These are phyloP conservation scores for Meriones unguiculatus DNA, from an alignment of 2,113 vertebrate genomes.

Conservation along the genomic window DNA sequence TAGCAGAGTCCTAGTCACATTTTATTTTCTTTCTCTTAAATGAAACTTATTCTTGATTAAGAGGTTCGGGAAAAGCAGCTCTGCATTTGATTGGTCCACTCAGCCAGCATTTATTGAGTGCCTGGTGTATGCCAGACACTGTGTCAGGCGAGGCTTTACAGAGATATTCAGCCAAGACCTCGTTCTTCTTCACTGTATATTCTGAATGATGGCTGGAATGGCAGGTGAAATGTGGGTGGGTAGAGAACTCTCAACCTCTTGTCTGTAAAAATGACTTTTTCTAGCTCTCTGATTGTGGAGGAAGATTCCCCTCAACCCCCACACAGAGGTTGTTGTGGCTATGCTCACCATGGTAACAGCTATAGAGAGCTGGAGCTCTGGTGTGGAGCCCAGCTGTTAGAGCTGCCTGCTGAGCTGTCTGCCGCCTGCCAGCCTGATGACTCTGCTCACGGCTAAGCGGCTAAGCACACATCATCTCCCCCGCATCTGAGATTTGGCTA, in stretches of 20 bases:
- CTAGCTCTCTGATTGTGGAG: neutral
- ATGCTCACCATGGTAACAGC: slow-evolving; percentile 67
- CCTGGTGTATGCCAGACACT: neutral
- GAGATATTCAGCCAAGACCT: neutral
- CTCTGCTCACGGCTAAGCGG: neutral
- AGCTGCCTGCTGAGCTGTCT: neutral
- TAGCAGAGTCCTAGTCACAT: neutral
- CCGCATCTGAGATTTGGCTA: slow-evolving; percentile 36
- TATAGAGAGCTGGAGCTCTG: neutral
- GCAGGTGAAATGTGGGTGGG: neutral
- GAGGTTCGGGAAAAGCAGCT: neutral
- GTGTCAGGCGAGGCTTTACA: neutral
- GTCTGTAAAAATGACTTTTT: neutral
- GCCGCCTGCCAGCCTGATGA: neutral
- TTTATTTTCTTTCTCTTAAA: neutral
- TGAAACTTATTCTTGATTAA: neutral
- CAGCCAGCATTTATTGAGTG: neutral
- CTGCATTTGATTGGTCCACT: neutral
- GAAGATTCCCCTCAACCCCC: neutral
- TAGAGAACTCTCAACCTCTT: neutral
- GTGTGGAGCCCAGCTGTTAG: slow-evolving; percentile 47
- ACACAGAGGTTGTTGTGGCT: neutral
- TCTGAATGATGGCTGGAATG: neutral
- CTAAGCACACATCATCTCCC: neutral
- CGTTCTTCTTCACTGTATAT: neutral